Conservation (phyloP, 2,888 invertebrate species). For the Blastobasis adustella region DNA sequence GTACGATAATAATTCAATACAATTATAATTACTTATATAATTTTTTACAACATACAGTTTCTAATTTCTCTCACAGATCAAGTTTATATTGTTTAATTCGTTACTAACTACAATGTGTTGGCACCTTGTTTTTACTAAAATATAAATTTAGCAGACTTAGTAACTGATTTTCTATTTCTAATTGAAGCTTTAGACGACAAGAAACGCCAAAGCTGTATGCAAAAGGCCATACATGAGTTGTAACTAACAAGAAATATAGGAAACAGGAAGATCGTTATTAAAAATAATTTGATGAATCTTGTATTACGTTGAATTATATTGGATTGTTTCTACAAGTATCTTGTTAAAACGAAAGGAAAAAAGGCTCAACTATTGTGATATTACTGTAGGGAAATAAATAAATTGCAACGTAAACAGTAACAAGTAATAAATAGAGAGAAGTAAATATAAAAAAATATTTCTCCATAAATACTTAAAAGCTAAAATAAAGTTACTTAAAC, state of each 20-base stretch:
- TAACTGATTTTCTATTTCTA: too few species aligned
- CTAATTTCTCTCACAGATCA: slow-evolving; percentile 36
- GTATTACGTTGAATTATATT: not conserved
- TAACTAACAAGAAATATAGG: slow-evolving; percentile 1
- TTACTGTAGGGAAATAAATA: too few species aligned
- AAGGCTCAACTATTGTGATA: too few species aligned
- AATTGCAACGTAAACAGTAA: slow-evolving; percentile 13
- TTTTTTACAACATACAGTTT: slow-evolving; percentile 21
- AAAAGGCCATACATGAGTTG: slow-evolving; percentile 11
- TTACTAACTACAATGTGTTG: slow-evolving; percentile 42
- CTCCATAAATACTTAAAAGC: slow-evolving; percentile 66
- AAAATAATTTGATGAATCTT: too few species aligned
- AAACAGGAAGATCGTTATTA: not conserved
- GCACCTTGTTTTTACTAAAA: slow-evolving; percentile 44
- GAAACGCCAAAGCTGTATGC: too few species aligned
- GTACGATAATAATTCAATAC: slow-evolving; percentile 34
- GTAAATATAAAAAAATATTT: slow-evolving; percentile 64
- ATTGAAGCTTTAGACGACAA: too few species aligned
- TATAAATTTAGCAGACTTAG: not conserved
- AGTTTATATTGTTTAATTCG: slow-evolving; percentile 37
- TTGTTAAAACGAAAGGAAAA: not conserved
- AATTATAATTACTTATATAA: slow-evolving; percentile 26
- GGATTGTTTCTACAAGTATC: not conserved
- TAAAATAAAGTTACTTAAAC: slow-evolving; percentile 33
- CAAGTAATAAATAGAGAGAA: slow-evolving; percentile 47